phyloP scores from a whole-genome alignment of 2,888 invertebrate species.

The Tetranychus piercei region DNA sequence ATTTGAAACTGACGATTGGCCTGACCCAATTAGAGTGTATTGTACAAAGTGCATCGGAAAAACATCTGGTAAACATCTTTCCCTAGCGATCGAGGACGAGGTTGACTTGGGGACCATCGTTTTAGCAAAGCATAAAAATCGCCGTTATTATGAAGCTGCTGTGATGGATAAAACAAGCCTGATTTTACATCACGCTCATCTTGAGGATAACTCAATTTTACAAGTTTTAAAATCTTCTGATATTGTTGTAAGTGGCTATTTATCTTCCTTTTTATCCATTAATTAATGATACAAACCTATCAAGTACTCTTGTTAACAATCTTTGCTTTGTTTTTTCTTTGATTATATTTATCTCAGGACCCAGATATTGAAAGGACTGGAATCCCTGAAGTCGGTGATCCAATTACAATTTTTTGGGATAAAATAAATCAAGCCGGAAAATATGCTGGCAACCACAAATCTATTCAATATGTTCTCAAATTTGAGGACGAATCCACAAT shows the following conservation, averaged over 20 bases:
- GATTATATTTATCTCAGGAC: constrained; percentile 6
- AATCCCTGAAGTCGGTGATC: constrained; percentile 34
- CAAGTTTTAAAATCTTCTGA: constrained; percentile 41
- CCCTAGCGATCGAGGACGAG: constrained; percentile 21
- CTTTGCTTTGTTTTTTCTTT: not conserved
- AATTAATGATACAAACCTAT: not conserved
- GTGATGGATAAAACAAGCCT: constrained; percentile 37
- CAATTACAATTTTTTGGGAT: constrained; percentile 40
- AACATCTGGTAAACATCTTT: not conserved
- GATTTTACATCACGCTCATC: constrained; percentile 43
- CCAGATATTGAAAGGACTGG: constrained; percentile 13
- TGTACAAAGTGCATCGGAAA: constrained; percentile 14
- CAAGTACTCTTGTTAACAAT: not conserved
- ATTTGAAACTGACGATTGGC: constrained; percentile 35
- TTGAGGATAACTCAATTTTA: constrained; percentile 43
- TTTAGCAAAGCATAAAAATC: constrained; percentile 45
- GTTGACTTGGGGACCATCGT: constrained; percentile 35
- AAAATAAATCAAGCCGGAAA: constrained; percentile 36
- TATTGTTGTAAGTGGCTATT: constrained; percentile 35
- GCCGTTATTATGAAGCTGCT: constrained; percentile 41
- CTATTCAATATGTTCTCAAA: constrained; percentile 29
- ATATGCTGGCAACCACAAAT: constrained; percentile 20
- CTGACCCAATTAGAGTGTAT: constrained; percentile 28
- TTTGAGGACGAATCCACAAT: constrained; percentile 36
- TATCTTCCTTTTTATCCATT: not conserved